Conservation (phyloP, 1,140 invertebrate species). For the Zaprionus taronus region DNA sequence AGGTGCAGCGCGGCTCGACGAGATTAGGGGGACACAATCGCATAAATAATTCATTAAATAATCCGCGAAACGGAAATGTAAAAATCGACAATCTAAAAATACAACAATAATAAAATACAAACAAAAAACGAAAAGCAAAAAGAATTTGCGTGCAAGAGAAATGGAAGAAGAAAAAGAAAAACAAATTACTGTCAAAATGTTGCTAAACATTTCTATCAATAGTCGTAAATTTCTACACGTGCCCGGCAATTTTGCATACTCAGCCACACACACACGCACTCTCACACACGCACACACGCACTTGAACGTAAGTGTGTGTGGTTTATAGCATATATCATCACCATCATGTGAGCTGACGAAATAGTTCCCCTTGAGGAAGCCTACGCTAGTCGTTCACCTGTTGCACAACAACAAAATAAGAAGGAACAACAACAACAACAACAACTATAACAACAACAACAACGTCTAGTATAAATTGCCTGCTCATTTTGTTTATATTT, state of each 20-base stretch:
- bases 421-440: not conserved
- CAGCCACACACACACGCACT: not conserved
- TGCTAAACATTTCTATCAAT: slow-evolving; percentile 47
- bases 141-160: not conserved
- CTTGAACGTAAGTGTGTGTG: not conserved
- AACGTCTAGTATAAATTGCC: not conserved
- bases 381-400: slow-evolving; percentile 30
- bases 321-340: slow-evolving; percentile 25
- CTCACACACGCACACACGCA: not conserved
- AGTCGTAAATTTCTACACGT: slow-evolving; percentile 40
- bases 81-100: slow-evolving; percentile 20
- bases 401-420: slow-evolving; percentile 10
- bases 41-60: slow-evolving; percentile 58
- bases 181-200: slow-evolving; percentile 15
- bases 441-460: not conserved
- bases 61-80: slow-evolving; percentile 53
- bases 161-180: slow-evolving; percentile 1
- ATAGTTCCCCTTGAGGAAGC: slow-evolving; percentile 21
- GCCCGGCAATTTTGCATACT: not conserved
- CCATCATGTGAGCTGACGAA: slow-evolving; percentile 49
- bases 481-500: slow-evolving; percentile 29
- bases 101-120: not conserved
- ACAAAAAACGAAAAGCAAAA: slow-evolving; percentile 2
- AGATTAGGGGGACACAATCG: slow-evolving; percentile 39
- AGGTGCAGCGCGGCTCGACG: slow-evolving; percentile 22